Conservation (phyloP, 1,140 invertebrate genomes). For the Temnothorax nylanderi region DNA sequence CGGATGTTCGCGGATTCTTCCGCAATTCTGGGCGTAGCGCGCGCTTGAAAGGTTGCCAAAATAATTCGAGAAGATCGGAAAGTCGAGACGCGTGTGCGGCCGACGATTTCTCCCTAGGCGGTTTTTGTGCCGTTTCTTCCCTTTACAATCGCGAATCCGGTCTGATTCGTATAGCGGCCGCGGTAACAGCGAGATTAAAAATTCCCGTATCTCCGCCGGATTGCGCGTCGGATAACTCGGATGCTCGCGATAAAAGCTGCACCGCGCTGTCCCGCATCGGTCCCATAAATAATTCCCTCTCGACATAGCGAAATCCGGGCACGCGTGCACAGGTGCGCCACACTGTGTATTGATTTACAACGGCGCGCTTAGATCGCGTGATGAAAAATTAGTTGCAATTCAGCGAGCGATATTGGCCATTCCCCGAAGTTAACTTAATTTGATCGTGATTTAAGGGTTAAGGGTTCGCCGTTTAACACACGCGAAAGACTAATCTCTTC, state of each 20-base stretch:
- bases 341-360: conserved; percentile 32
- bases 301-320: conserved; percentile 24
- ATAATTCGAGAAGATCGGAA: conserved; percentile 50
- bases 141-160: background rate
- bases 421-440: background rate
- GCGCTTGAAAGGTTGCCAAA: conserved; percentile 56
- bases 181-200: conserved; percentile 39
- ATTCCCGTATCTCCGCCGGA: conserved; percentile 11
- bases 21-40: conserved; percentile 35
- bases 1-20: conserved; percentile 54
- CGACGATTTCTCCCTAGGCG: background rate
- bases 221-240: background rate
- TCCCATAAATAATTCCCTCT: conserved; percentile 46
- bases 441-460: background rate
- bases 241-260: conserved; percentile 23
- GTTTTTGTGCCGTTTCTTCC: background rate
- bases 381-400: conserved; percentile 46
- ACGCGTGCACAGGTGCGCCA: conserved; percentile 27
- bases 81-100: background rate
- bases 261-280: background rate
- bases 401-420: conserved; percentile 4
- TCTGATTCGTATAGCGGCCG: background rate
- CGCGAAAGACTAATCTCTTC: background rate
- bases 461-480: background rate
- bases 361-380: conserved; percentile 4